Conservation (phyloP, 2,888 invertebrate genomes). For the Hoplodrina ambigua region DNA sequence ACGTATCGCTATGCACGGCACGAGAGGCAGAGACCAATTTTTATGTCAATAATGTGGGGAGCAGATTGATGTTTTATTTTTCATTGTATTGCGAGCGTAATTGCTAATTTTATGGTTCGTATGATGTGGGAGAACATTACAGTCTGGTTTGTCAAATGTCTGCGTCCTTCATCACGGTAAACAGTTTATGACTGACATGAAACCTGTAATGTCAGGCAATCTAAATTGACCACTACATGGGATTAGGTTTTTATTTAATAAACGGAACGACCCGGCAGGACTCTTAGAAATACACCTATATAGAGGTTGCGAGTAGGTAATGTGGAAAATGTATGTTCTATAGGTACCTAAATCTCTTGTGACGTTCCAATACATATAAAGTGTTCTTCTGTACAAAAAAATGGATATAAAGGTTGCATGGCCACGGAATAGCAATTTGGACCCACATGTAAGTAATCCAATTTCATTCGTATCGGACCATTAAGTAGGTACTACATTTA, state of each 20-base stretch:
- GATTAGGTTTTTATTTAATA: not conserved
- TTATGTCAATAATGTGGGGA: constrained; percentile 55
- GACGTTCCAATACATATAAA: constrained; percentile 33
- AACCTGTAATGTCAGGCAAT: not conserved
- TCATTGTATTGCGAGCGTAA: constrained; percentile 29
- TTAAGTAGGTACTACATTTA: not conserved
- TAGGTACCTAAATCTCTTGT: constrained; percentile 35
- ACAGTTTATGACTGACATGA: constrained; percentile 14
- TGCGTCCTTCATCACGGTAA: constrained; percentile 5
- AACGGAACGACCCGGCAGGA: no score
- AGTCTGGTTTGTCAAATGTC: constrained; percentile 5
- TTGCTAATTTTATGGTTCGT: constrained; percentile 24
- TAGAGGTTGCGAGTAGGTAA: constrained; percentile 3
- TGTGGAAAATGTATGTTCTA: constrained; percentile 14
- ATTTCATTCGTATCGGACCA: not conserved
- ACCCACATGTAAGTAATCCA: constrained; percentile 1
- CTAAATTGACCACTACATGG: constrained; percentile 10
- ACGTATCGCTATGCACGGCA: constrained; percentile 35
- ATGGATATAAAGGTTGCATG: constrained; percentile 4
- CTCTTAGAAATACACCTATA: constrained; percentile 20
- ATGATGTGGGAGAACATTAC: constrained; percentile 15
- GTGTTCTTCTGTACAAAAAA: constrained; percentile 15
- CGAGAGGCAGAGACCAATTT: constrained; percentile 44
- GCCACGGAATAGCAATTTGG: not conserved
- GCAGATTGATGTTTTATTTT: constrained; percentile 32